Evolutionary conservation across 2,888 invertebrate genomes (phyloP).

Genomic region (Tenthredo scrophulariae): DNA sequence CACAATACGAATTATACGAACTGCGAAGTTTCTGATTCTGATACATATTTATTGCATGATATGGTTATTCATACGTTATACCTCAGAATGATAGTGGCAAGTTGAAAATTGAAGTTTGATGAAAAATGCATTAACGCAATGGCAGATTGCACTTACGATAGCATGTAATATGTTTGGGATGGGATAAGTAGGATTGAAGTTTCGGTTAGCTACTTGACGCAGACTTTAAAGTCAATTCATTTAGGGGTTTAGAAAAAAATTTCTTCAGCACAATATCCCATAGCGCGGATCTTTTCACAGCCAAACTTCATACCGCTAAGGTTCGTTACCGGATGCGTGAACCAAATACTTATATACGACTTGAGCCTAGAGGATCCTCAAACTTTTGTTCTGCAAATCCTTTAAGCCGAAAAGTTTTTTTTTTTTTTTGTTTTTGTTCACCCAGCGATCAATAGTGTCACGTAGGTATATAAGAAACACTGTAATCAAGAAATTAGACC

Average conservation of each 20-base stretch:
- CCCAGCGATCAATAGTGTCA: constrained; percentile 47
- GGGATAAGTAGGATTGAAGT: not conserved
- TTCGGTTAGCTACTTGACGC: not conserved
- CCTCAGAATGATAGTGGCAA: not conserved
- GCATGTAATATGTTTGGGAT: not conserved
- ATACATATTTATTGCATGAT: not conserved
- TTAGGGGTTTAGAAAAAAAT: constrained; percentile 21
- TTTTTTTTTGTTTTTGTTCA: constrained; percentile 17
- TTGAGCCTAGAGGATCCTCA: constrained; percentile 47
- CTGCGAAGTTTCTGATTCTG: not conserved
- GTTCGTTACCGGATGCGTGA: constrained; percentile 50
- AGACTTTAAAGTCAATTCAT: not conserved
- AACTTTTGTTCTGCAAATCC: constrained; percentile 50
- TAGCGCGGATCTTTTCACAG: not conserved
- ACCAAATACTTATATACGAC: constrained; percentile 49
- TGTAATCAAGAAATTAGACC: constrained; percentile 32
- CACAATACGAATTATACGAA: not conserved
- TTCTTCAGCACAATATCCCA: constrained; percentile 15
- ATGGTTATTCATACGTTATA: not conserved
- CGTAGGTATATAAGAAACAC: constrained; percentile 12
- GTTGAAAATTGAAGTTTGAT: not conserved
- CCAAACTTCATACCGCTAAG: constrained; percentile 44
- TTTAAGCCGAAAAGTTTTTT: constrained; percentile 41
- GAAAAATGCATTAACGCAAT: not conserved
- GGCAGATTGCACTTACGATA: not conserved